phyloP scores from a whole-genome alignment of 2,113 vertebrate species.

The Erpornis zantholeuca region DNA sequence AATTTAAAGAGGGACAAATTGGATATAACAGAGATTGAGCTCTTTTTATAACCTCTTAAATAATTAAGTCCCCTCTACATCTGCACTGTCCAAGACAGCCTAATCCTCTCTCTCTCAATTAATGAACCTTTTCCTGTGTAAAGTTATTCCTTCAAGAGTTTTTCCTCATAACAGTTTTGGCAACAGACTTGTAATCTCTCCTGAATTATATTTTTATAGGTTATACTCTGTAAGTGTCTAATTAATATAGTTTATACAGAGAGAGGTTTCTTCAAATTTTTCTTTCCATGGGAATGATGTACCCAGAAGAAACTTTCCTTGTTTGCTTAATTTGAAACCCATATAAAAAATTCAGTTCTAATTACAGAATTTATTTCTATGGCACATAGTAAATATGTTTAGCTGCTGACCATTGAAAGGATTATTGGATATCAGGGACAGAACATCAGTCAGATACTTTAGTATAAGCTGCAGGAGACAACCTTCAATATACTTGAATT shows the following conservation, averaged over 20 bases:
- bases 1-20: slow-evolving; percentile 40
- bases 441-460: neutral
- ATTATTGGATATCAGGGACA: neutral
- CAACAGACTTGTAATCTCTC: neutral
- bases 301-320: neutral
- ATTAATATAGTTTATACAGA: neutral
- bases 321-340: neutral
- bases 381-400: neutral
- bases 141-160: slow-evolving; percentile 3
- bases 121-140: neutral
- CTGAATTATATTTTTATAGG: neutral
- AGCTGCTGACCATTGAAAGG: neutral
- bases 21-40: slow-evolving; percentile 33
- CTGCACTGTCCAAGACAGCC: slow-evolving; percentile 13
- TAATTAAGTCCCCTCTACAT: slow-evolving; percentile 48
- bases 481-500: slow-evolving; percentile 19
- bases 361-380: neutral
- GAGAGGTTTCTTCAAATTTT: neutral
- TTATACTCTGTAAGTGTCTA: neutral
- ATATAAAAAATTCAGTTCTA: neutral
- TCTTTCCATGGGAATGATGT: neutral
- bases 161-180: neutral
- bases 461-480: neutral
- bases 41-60: slow-evolving; percentile 62
- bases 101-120: neutral